Conservation (phyloP, 2,113 vertebrate species). For the Sminthopsis crassicaudata region DNA sequence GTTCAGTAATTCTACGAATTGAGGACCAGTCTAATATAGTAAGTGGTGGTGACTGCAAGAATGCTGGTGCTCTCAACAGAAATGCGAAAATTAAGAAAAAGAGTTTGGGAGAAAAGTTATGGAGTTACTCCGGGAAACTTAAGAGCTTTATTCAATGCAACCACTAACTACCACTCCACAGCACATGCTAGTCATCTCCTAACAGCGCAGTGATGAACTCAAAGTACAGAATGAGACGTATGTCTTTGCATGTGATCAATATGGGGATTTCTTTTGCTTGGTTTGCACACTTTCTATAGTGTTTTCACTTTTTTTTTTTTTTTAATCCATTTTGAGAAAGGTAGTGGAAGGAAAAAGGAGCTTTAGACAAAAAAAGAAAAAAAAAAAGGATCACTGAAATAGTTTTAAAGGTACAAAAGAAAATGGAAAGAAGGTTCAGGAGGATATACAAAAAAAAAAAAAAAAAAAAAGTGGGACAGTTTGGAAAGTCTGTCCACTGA, state of each 20-base stretch:
- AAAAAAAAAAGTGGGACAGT: neutral
- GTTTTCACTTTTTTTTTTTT: neutral
- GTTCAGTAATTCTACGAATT: neutral
- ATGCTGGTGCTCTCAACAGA: neutral
- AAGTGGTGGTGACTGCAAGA: neutral
- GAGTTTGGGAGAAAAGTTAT: neutral
- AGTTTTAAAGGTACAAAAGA: neutral
- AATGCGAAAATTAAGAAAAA: neutral
- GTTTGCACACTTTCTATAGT: neutral
- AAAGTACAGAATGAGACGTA: neutral
- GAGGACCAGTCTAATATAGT: neutral
- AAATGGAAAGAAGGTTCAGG: neutral
- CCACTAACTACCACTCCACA: neutral
- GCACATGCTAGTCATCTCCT: neutral
- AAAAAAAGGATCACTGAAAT: neutral
- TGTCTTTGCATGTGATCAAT: neutral
- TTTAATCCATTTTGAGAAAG: neutral
- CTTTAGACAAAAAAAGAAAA: neutral
- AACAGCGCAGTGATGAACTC: neutral
- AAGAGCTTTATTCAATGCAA: neutral
- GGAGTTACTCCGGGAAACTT: neutral
- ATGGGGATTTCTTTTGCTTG: neutral
- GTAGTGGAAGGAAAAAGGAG: neutral
- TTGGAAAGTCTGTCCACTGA: neutral
- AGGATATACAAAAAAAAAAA: neutral